phyloP scores from a whole-genome alignment of 2,113 vertebrate species.

The Indicator maculatus region DNA sequence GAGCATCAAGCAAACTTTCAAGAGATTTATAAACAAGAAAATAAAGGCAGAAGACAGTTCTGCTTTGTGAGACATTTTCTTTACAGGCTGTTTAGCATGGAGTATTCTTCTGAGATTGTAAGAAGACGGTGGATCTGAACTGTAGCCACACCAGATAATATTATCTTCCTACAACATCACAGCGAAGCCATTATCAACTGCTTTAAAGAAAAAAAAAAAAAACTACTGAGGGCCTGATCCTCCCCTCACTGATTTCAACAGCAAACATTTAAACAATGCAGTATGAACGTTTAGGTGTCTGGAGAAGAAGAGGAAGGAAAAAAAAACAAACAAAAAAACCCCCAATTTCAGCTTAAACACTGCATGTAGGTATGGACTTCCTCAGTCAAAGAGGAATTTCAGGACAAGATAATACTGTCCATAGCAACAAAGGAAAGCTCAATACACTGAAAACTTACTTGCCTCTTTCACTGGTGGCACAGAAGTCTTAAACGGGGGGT shows the following conservation, averaged over 20 bases:
- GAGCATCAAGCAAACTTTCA: slow-evolving; percentile 43
- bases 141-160: slow-evolving; percentile 38
- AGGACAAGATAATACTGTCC: slow-evolving; percentile 26
- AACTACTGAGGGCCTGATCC: not conserved
- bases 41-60: slow-evolving; percentile 1
- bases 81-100: not conserved
- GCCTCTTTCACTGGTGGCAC: not conserved
- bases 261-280: not conserved
- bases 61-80: slow-evolving; percentile 26
- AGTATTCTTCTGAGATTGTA: slow-evolving; percentile 29
- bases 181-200: slow-evolving; percentile 12
- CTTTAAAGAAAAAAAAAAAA: slow-evolving; percentile 26
- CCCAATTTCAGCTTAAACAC: not conserved
- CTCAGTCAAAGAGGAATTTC: slow-evolving; percentile 11
- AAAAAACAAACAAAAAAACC: not conserved
- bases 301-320: not conserved
- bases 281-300: not conserved
- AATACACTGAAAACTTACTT: slow-evolving; percentile 44
- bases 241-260: not conserved
- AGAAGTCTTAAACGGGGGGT: not conserved
- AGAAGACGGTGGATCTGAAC: not conserved
- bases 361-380: not conserved
- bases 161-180: slow-evolving; percentile 38
- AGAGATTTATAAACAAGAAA: slow-evolving; percentile 11
- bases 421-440: not conserved